Evolutionary conservation across 2,888 invertebrate genomes (phyloP), one percentile per base, ranked within the genome.

Genomic region (Tortrix viridana): DNA sequence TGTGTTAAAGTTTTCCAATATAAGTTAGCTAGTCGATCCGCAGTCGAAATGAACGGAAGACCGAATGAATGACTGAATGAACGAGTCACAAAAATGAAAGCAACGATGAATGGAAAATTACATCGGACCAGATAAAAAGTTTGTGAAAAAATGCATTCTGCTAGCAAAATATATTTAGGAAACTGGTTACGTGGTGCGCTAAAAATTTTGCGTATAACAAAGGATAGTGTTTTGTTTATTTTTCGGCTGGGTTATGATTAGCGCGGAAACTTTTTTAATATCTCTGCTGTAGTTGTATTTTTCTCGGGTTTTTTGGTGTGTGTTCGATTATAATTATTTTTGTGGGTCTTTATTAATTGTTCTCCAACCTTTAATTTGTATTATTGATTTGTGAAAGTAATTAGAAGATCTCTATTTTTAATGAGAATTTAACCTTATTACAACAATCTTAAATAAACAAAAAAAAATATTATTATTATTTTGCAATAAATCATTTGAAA

Each of bases 1-100:
- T 60, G 53, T 50, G 56, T 57, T 41, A 53, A 67, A 67, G 65
- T 67, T 67, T 67, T 65, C 58, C 67, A 67, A 67, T 67, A 65
- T 67, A 67, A 67, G 67, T 67, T 67, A 62, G 67, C 46, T 46
- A 38, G 53, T 57, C 61, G 58, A 61, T 65, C 56, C 37, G 46
- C 38, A 43, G 55, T 57, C 50, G 55, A 44, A 37, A 54, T 43
- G 56, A 48, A 58, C 50, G 48, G 61, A 60, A 54, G 55, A 65
- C 20, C 23, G 49, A 49, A 60, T 46, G 65, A 60, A 54, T 54
- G 60, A 47, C 41, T 38, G 65, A 56, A 54, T 54, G 60, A 47
- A 47, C 57, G 47, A 63, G 43, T 64, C 52, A 58, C 38, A 59
- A 49, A 59, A 43, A 53, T 52, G 52, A 57, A 52, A 16, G 38